phyloP scores from a whole-genome alignment of 1,140 invertebrate genomes.

The Archegozetes longisetosus region DNA sequence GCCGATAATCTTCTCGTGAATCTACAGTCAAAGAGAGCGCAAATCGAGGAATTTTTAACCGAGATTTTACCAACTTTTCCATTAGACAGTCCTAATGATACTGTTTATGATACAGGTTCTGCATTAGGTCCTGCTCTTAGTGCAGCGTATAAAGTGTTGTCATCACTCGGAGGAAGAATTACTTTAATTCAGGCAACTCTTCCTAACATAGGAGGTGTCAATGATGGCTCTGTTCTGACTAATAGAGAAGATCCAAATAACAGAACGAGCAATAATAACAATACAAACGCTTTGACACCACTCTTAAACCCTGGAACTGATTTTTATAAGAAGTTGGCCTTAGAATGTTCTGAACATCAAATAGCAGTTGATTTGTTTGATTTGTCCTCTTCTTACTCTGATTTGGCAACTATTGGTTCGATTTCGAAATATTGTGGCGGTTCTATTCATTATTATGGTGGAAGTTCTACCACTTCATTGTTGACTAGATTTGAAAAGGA shows the following conservation, averaged over 20 bases:
- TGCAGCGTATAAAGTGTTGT: constrained; percentile 77
- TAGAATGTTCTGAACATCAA: constrained; percentile 92
- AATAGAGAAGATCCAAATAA: constrained; percentile 70
- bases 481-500: constrained; percentile 46
- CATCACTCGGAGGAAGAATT: constrained; percentile 79
- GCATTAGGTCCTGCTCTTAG: constrained; percentile 83
- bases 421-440: constrained; percentile 91
- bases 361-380: constrained; percentile 91
- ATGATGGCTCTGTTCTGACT: constrained; percentile 40
- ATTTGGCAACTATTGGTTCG: constrained; percentile 80
- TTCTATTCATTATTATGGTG: constrained; percentile 77
- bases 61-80: constrained; percentile 14
- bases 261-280: constrained; percentile 47
- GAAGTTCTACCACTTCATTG: constrained; percentile 48
- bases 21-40: constrained; percentile 59
- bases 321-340: constrained; percentile 90
- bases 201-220: constrained; percentile 75
- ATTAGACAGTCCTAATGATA: not conserved
- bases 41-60: constrained; percentile 21
- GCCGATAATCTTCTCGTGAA: constrained; percentile 84
- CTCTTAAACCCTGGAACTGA: constrained; percentile 61
- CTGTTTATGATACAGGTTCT: constrained; percentile 44
- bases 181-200: constrained; percentile 83
- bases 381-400: constrained; percentile 78
- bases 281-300: constrained; percentile 12